These are phyloP conservation scores for Boloria euphrosyne DNA, from an alignment of 2,888 invertebrate species.

Conservation along the genomic window DNA sequence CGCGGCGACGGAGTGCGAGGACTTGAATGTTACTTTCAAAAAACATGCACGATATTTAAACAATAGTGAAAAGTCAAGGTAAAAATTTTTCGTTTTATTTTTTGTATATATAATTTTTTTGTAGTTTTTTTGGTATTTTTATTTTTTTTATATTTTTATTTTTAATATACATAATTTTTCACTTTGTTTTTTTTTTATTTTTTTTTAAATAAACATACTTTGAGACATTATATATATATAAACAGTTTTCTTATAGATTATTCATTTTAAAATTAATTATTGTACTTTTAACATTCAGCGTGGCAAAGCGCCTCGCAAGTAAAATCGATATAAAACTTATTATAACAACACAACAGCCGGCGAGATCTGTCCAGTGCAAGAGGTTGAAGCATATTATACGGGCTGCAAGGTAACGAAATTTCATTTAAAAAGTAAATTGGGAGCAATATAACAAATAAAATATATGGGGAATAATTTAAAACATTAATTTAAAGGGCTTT, in stretches of 20 bases:
- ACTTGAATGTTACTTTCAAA: conserved; percentile 18
- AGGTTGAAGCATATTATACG: conserved; percentile 41
- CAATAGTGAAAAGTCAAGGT: conserved; percentile 43
- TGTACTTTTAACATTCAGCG: conserved; percentile 73
- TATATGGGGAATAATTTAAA: too few species aligned
- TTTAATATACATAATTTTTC: conserved; percentile 49
- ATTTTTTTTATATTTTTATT: conserved; percentile 43
- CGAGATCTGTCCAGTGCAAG: conserved; percentile 49
- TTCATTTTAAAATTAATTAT: conserved; percentile 69
- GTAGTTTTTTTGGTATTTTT: conserved; percentile 38
- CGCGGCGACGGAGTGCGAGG: conserved; percentile 4
- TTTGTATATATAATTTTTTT: conserved; percentile 53
- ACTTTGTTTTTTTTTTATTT: conserved; percentile 53
- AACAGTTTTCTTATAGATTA: conserved; percentile 75
- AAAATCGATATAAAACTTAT: conserved; percentile 78
- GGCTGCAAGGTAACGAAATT: conserved; percentile 23
- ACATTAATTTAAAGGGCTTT: background rate
- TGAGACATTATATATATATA: conserved; percentile 66
- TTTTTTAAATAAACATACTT: conserved; percentile 65
- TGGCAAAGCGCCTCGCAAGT: conserved; percentile 70
- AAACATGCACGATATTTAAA: conserved; percentile 40
- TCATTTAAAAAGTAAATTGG: too few species aligned
- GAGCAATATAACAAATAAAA: too few species aligned
- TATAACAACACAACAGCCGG: conserved; percentile 57
- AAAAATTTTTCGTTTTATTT: conserved; percentile 44